These are phyloP conservation scores for Eumeta japonica DNA, from an alignment of 1,140 invertebrate genomes.

Conservation along the genomic window DNA sequence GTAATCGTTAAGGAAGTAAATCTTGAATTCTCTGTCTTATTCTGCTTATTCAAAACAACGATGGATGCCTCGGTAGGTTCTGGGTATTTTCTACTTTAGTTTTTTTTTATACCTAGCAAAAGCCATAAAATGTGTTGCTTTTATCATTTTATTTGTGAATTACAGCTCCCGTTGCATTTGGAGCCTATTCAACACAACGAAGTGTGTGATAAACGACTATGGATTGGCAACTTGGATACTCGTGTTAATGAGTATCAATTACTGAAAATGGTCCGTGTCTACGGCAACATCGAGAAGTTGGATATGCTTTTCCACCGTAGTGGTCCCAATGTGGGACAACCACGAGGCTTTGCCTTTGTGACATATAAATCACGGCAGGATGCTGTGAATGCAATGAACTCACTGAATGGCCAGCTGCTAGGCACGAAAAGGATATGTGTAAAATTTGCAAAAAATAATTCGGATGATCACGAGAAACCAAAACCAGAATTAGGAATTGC, in stretches of 20 bases:
- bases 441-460: slow-evolving; percentile 77
- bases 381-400: slow-evolving; percentile 65
- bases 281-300: slow-evolving; percentile 89
- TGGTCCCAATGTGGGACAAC: slow-evolving; percentile 83
- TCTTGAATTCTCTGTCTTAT: too few relatives aligned
- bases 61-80: too few relatives aligned
- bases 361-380: slow-evolving; percentile 73
- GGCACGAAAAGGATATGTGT: slow-evolving; percentile 76
- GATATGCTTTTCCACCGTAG: slow-evolving; percentile 90
- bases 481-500: slow-evolving; percentile 75
- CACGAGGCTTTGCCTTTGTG: slow-evolving; percentile 91
- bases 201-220: slow-evolving; percentile 72
- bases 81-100: background rate
- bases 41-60: too few relatives aligned
- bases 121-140: too few relatives aligned
- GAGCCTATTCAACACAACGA: slow-evolving; percentile 60
- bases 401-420: slow-evolving; percentile 73
- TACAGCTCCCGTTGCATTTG: slow-evolving; percentile 61
- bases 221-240: slow-evolving; percentile 87
- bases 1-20: too few relatives aligned
- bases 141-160: too few relatives aligned
- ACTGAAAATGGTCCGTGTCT: slow-evolving; percentile 90
- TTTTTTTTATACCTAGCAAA: too few relatives aligned
- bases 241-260: slow-evolving; percentile 92
- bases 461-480: slow-evolving; percentile 68